Base-by-base conservation (phyloP, 2,888 invertebrate genomes). In the Branchipolynoe longqiensis region DNA sequence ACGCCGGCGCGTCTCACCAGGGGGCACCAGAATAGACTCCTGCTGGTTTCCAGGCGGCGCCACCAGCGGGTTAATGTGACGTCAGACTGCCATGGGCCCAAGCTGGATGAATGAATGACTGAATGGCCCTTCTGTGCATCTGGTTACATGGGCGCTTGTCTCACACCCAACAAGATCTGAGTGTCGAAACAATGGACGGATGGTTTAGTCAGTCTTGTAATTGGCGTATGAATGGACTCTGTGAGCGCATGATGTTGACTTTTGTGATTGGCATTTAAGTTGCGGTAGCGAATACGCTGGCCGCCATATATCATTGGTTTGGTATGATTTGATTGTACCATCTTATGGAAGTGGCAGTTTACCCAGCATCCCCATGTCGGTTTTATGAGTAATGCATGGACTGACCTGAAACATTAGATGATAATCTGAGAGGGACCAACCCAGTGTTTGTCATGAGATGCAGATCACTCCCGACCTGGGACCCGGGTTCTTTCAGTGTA, bases 21-120 rank as follows among this genome's bases (percentile, higher is more conserved):
- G 3, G 33, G 78, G 41, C 41, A 31, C 28, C 78, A 78, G n/a
- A n/a, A n/a, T n/a, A n/a, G n/a, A n/a, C n/a, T n/a, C n/a, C 78
- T 41, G 22, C 22, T 22, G 8, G 48, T 48, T 48, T 48, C 41
- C 69, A 69, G 38, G 12, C 38, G 28, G 18, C 78, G 28, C 4
- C 25, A 18, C 48, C 31, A 41, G 8, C 31, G 8, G 6, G 54
- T 22, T 25, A 78, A 41, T 1, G 41, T 48, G 14, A 25, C 78
- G 6, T 69, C 58, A n/a, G 22, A 4, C n/a, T 58, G 58, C 25
- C 18, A 58, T 8, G 14, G 58, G 58, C 8, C 18, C 58, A 25
- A 14, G n/a, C 58, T 4, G 14, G 4, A n/a, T 58, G 58, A 12
- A 8, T 48, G 18, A 8, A 18, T 62, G 2, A 28, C n/a, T 14